phyloP scores from a whole-genome alignment of 1,140 invertebrate species.

The Paraescarpia echinospica region DNA sequence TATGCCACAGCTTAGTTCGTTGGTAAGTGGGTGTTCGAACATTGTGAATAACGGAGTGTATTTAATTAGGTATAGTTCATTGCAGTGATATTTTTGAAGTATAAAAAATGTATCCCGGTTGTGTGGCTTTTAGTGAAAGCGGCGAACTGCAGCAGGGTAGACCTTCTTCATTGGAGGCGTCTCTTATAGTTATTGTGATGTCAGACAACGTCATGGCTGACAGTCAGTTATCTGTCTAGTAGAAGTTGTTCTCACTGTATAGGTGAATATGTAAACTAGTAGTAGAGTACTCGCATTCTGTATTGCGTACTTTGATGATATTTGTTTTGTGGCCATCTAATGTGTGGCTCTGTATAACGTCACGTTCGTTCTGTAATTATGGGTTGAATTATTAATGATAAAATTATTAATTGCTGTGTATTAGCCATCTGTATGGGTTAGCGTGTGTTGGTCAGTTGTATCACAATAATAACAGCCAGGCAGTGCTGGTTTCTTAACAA shows the following conservation, averaged over 20 bases:
- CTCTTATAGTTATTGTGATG: constrained; percentile 1
- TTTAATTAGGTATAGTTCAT: background rate
- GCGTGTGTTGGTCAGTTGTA: background rate
- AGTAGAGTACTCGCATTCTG: background rate
- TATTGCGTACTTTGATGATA: too few species aligned
- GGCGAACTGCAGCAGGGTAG: background rate
- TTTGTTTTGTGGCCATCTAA: too few species aligned
- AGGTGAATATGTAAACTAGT: background rate
- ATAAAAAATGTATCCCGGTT: background rate
- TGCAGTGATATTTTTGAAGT: background rate
- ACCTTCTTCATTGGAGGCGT: background rate
- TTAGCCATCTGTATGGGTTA: background rate
- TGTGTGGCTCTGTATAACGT: background rate
- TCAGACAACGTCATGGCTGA: background rate
- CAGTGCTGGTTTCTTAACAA: background rate
- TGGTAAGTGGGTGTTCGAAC: background rate
- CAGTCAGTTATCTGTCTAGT: background rate
- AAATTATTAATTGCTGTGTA: background rate
- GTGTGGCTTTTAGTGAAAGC: background rate
- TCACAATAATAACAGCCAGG: background rate
- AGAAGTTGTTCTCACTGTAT: background rate
- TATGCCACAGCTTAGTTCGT: background rate
- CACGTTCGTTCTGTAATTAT: background rate
- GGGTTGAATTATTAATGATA: background rate
- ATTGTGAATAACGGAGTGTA: background rate